Evolutionary conservation across 2,113 vertebrate species (phyloP), one percentile per base, ranked within the genome.

Genomic region (Perognathus longimembris): DNA sequence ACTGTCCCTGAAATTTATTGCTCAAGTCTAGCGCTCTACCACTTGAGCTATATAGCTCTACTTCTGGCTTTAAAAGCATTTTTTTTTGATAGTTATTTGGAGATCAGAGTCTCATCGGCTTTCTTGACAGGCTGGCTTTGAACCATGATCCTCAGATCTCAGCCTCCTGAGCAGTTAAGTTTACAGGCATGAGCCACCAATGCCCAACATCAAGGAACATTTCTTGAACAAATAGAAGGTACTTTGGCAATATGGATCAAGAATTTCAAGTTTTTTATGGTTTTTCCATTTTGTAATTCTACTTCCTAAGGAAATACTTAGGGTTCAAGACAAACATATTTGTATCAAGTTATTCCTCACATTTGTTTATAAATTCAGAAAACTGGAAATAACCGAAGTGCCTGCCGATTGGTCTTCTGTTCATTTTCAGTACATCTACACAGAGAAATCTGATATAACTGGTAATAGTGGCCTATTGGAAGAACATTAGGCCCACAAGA

Each of bases 331-430:
- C 38, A 85, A 71, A 91, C 38, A 61, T 21, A n/a, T 32, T 79
- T 50, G 10, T n/a, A 20, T 64, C 32, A 80, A 32, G 38, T 50
- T 34, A 0, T 67, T 74, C 81, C 0, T 42, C 12, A 77, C 36
- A 77, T 70, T 57, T 15, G 18, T 81, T 78, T 85, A 64, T 78
- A 82, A 74, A 85, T 36, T 76, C 21, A 57, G 73, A 83, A 92
- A 73, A 79, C 66, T 84, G 11, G 32, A 75, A 64, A 28, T 42
- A 87, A 42, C 11, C 10, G 9, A 15, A 4, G 1, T 71, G 20
- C 76, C 32, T 42, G 54, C 11, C 10, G n/a, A 22, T 10, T 64
- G 42, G 69, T 69, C 20, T 67, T 34, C 21, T 14, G 22, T 17
- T 89, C 34, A 86, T 78, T 70, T 91, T 42, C n/a, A 50, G n/a